Evolutionary conservation across 2,888 invertebrate species (phyloP), one percentile per base, ranked within the genome.

Genomic region (Thalpophila matura): DNA sequence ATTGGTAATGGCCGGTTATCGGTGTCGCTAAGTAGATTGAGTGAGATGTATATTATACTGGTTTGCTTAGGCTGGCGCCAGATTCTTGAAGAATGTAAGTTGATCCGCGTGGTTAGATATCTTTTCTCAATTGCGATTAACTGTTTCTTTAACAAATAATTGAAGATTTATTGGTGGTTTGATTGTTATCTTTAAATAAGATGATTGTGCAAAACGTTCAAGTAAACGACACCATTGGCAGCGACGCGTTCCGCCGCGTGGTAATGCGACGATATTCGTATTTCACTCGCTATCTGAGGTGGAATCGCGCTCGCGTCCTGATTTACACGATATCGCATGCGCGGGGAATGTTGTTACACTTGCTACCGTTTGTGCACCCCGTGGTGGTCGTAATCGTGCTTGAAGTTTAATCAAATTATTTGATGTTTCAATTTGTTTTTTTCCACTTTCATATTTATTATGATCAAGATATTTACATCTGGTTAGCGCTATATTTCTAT

Each of bases 1-100:
- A 88, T 90, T 90, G 90, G 90, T 91, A 90, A 91, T 90, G 89
- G 90, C 88, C 86, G 87, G 91, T 91, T 93, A 93, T 93, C 94
- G 89, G 90, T 91, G 92, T 92, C 89, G 89, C 89, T 87, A 87
- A 90, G 90, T 90, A 92, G 91, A 91, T 92, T 86, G 89, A 90
- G 89, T 91, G 87, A 92, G 91, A 90, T 89, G 91, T 89, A 85
- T 91, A 88, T 88, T 86, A 81, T 84, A 84, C 82, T 86, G 89
- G 89, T 89, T 89, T 83, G 83, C 82, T 84, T 76, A 83, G 82
- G 81, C 81, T 85, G 85, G 83, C 84, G 87, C 87, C 87, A 83
- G 89, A 83, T 81, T 83, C 79, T 82, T 72, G 62, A 73, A 77
- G 79, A 80, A 84, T 86, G 79, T 76, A 65, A 80, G 73, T 64